Evolutionary conservation across 1,140 invertebrate genomes (phyloP), one percentile per base, ranked within the genome.

Genomic region (Zaprionus kolodkinae): DNA sequence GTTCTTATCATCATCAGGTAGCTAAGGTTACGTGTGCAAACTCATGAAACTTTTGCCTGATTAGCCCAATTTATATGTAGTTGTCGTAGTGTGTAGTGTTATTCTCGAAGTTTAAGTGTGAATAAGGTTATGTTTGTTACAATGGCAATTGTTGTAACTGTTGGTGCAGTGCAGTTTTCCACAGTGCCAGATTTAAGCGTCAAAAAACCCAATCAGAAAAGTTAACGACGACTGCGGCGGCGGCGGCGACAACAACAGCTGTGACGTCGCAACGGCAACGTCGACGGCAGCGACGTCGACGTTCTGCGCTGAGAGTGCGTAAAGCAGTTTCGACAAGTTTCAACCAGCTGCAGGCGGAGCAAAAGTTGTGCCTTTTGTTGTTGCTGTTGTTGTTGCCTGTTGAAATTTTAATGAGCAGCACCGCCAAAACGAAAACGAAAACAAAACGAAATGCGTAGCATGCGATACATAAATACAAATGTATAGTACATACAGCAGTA

Each of bases 321-420:
- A 78, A 78, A 78, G 61, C 76, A 78, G 76, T 78, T 78, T 78
- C 72, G 54, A 56, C 76, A 65, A 78, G 76, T 78, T 78, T 66
- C 40, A 76, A 71, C 72, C 67, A 76, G 72, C 76, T 61, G 66
- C 76, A 70, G 62, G 72, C 73, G 25, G 36, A 35, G 62, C n/a
- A 45, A n/a, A 60, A 75, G 45, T 60, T 52, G 33, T 50, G 50
- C 33, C 52, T 57, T 30, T 15, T 45, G 40, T 45, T 48, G 27
- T 57, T 52, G 50, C 10, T 45, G 40, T 45, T 48, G 27, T 57
- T 52, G 50, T 17, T 78, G 66, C 10, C 43, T 54, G 52, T 50
- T 79, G 62, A 72, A 72, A 76, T 72, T 72, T 79, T 79, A 79
- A 79, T 79, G 76, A 79, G 76, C 63, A 65, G 33, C 40, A 15